phyloP scores from a whole-genome alignment of 2,888 invertebrate species.

The Celastrina argiolus region DNA sequence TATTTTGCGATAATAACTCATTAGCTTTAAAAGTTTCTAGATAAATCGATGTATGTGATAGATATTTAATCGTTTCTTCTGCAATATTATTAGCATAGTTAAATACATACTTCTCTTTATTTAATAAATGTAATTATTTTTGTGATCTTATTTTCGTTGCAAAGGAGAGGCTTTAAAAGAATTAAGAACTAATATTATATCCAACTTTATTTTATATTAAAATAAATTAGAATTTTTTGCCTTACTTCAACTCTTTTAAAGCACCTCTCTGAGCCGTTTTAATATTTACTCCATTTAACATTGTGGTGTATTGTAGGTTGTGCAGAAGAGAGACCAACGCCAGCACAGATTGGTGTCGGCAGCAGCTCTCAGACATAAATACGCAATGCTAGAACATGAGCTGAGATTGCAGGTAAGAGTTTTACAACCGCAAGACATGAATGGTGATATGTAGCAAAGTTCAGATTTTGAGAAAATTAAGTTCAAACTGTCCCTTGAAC shows the following conservation, averaged over 20 bases:
- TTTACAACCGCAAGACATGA: too few species aligned
- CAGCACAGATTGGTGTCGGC: conserved; percentile 62
- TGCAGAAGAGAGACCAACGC: conserved; percentile 63
- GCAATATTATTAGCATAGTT: conserved; percentile 18
- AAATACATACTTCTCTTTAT: conserved; percentile 1
- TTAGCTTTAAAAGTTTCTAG: conserved; percentile 13
- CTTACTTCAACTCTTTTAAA: not conserved
- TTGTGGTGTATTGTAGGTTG: conserved; percentile 50
- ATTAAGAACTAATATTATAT: not conserved
- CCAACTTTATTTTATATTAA: not conserved
- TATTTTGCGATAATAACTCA: conserved; percentile 3
- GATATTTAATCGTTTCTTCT: conserved; percentile 15
- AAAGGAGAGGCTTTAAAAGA: not conserved
- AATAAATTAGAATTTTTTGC: not conserved
- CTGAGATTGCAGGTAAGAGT: conserved; percentile 62
- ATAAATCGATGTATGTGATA: conserved; percentile 16
- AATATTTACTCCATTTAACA: not conserved
- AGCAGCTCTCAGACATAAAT: conserved; percentile 68
- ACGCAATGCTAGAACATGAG: conserved; percentile 71
- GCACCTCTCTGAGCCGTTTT: not conserved
- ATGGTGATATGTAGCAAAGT: too few species aligned
- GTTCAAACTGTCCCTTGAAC: too few species aligned
- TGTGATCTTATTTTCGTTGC: not conserved
- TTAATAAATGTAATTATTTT: conserved; percentile 17
- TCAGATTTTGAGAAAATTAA: too few species aligned